These are phyloP conservation scores for Gorsachius goisagi DNA, from an alignment of 2,113 vertebrate genomes.

Conservation along the genomic window DNA sequence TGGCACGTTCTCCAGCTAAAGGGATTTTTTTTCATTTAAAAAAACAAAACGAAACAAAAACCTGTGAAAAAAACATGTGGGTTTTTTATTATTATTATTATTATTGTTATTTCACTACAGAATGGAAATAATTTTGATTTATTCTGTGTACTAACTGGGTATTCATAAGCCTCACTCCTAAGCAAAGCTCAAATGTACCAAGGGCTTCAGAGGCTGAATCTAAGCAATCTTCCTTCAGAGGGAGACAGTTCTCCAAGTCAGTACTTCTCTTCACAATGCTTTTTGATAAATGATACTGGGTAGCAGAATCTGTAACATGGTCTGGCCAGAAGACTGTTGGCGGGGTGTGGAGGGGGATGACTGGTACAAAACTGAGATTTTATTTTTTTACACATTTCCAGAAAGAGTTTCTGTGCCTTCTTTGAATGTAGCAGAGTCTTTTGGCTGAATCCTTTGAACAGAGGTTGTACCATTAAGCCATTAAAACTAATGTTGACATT, in stretches of 20 bases:
- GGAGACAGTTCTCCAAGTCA: neutral
- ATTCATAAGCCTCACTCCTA: neutral
- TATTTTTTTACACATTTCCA: neutral
- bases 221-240: neutral
- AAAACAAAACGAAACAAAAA: neutral
- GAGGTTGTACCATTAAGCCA: neutral
- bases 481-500: neutral
- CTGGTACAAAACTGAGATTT: neutral
- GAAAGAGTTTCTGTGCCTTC: neutral
- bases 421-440: neutral
- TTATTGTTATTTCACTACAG: neutral
- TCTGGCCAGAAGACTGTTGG: neutral
- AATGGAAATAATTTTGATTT: neutral
- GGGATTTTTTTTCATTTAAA: neutral
- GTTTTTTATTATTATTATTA: neutral
- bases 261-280: neutral
- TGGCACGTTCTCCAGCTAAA: neutral
- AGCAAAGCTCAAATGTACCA: neutral
- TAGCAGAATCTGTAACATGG: neutral
- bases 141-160: accelerated
- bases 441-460: neutral
- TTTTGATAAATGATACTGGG: neutral
- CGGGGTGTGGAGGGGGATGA: too few relatives aligned
- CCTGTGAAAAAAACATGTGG: neutral
- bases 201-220: neutral